A percentile compares a stretch with the other conserved stretches of the same genome.
These are phyloP conservation scores for Jacana jacana DNA, from an alignment of 2,113 vertebrate species.

Conservation along the genomic window DNA sequence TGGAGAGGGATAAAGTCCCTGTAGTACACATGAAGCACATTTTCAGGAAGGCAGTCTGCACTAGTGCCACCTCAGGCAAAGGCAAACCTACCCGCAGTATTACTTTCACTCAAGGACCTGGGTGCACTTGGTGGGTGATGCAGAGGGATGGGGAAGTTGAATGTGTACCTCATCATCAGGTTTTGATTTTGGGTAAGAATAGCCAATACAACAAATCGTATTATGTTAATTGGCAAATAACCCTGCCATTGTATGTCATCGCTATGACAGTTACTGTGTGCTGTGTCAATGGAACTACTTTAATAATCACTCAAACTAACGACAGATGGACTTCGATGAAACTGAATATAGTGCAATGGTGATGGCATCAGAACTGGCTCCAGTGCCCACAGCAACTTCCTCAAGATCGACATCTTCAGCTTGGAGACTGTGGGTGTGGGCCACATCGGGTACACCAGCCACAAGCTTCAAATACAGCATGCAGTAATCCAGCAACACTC, in stretches of 20 bases:
- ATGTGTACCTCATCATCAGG: neutral
- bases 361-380: neutral
- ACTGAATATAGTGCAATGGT: neutral
- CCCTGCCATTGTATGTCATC: neutral
- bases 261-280: neutral
- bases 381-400: neutral
- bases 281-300: neutral
- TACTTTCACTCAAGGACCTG: neutral
- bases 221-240: neutral
- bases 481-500: neutral
- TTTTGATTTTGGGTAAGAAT: neutral
- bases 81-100: neutral
- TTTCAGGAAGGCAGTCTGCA: neutral
- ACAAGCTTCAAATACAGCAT: neutral
- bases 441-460: neutral
- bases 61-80: neutral
- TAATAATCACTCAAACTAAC: neutral
- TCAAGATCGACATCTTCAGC: neutral
- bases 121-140: neutral
- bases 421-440: neutral
- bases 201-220: neutral
- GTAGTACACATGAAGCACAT: neutral
- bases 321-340: neutral
- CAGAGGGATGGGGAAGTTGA: neutral
- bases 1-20: neutral